Evolutionary conservation across 1,140 invertebrate genomes (phyloP).

Genomic region (Hylaeus anthracinus): DNA sequence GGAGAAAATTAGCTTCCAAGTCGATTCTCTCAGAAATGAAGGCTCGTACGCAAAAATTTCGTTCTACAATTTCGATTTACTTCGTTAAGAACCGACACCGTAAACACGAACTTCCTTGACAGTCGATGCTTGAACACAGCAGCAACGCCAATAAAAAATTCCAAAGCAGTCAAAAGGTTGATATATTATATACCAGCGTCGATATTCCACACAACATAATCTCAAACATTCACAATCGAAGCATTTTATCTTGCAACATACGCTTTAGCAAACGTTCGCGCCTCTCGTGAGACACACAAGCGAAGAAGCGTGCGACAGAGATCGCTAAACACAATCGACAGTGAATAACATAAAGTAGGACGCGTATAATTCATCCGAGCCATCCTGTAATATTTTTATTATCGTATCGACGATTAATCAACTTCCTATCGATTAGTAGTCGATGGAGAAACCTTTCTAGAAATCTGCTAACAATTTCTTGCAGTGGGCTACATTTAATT

Average conservation of each 20-base stretch:
- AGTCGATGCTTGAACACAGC: background rate
- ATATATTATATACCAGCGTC: background rate
- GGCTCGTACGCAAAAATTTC: too few relatives aligned
- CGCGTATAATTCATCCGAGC: background rate
- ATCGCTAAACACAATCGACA: slow-evolving; percentile 1
- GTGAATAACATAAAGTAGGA: background rate
- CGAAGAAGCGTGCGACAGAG: slow-evolving; percentile 3
- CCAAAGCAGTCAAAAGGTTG: background rate
- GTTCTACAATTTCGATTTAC: too few relatives aligned
- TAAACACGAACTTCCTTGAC: too few relatives aligned
- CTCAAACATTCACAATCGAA: background rate
- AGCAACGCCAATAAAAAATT: background rate
- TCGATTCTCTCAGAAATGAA: too few relatives aligned
- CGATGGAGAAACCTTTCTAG: background rate
- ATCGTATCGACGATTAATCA: background rate
- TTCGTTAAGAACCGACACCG: too few relatives aligned
- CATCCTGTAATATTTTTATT: background rate
- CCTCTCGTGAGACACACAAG: background rate
- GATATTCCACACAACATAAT: background rate
- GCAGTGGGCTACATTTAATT: background rate
- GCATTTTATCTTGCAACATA: background rate
- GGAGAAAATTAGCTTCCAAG: too few relatives aligned
- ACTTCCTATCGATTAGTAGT: background rate
- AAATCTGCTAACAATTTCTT: background rate
- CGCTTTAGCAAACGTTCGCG: background rate